phyloP scores from a whole-genome alignment of 1,140 invertebrate genomes.

The Reticulitermes speratus region DNA sequence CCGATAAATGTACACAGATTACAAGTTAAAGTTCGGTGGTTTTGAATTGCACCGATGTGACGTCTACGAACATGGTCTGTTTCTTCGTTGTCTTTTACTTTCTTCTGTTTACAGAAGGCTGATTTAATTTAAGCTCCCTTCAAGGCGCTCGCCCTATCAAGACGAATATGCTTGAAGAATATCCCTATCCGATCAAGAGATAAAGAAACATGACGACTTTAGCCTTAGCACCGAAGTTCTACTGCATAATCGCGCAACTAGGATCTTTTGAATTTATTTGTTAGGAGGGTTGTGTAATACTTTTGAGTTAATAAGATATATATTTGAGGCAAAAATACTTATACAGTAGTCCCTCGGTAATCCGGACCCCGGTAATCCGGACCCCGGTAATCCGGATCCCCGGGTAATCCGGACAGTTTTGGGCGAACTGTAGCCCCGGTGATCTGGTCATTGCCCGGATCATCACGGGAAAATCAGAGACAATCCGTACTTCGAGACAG shows the following conservation, averaged over 20 bases:
- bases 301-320: too few relatives aligned
- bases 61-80: not conserved
- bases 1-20: conserved; percentile 5
- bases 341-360: too few relatives aligned
- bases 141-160: not conserved
- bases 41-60: not conserved
- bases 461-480: too few relatives aligned
- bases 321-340: too few relatives aligned
- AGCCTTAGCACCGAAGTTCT: not conserved
- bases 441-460: too few relatives aligned
- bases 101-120: not conserved
- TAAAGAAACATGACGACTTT: not conserved
- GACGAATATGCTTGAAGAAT: not conserved
- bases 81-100: not conserved
- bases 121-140: not conserved
- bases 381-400: too few relatives aligned
- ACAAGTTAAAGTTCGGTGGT: not conserved
- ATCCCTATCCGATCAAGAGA: not conserved
- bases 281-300: too few relatives aligned
- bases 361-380: too few relatives aligned
- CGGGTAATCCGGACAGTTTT: too few relatives aligned
- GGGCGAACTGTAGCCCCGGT: too few relatives aligned
- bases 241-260: not conserved
- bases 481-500: too few relatives aligned
- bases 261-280: too few relatives aligned